Conservation (phyloP, 2,113 vertebrate genomes). For the Pseudorectes ferrugineus region DNA sequence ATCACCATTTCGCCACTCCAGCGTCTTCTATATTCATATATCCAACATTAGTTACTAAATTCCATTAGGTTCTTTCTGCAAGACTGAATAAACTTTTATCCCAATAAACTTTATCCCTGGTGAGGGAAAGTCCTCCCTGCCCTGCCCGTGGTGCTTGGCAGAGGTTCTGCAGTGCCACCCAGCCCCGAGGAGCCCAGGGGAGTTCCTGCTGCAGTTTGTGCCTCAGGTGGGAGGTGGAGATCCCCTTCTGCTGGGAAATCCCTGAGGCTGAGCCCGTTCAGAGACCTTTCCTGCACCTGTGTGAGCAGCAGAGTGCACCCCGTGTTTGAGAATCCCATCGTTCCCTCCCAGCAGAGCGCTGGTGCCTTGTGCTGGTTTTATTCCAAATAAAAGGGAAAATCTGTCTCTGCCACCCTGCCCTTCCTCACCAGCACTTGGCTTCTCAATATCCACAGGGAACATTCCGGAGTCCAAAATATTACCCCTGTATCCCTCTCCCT, state of each 20-base stretch:
- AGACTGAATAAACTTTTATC: background rate
- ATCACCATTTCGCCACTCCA: background rate
- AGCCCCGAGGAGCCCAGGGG: background rate
- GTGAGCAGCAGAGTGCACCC: background rate
- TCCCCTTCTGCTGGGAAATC: conserved; percentile 13
- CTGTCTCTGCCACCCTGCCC: background rate
- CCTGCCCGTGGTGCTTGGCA: background rate
- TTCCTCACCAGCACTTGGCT: background rate
- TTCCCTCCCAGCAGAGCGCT: background rate
- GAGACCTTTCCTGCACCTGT: background rate
- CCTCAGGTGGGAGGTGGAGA: background rate
- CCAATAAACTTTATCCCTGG: background rate
- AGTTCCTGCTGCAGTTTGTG: background rate
- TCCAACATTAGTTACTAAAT: background rate
- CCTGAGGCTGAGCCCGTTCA: background rate
- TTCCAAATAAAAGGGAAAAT: background rate
- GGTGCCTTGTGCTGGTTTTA: background rate
- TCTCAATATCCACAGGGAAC: background rate
- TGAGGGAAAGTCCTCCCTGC: background rate
- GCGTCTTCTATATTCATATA: background rate
- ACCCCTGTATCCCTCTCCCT: background rate
- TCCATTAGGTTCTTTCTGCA: background rate
- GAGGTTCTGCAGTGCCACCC: background rate
- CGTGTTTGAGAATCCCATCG: background rate
- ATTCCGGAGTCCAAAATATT: background rate